A percentile compares a stretch with the other conserved stretches of the same genome.
phyloP scores from a whole-genome alignment of 1,140 invertebrate species.

The Lanistes nyassanus region DNA sequence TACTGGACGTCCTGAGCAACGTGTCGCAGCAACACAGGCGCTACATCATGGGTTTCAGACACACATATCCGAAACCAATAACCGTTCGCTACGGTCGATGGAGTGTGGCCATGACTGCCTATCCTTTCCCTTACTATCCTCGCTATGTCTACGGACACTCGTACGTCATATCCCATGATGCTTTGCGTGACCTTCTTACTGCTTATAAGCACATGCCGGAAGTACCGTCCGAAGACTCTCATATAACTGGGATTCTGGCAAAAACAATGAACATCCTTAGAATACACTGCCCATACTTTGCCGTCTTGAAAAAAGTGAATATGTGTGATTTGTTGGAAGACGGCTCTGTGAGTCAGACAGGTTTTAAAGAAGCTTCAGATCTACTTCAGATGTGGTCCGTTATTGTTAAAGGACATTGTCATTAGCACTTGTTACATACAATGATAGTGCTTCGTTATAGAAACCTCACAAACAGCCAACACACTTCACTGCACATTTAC shows the following conservation, averaged over 20 bases:
- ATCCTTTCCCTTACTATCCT: conserved; percentile 46
- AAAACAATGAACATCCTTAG: conserved; percentile 37
- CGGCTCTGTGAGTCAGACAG: background rate
- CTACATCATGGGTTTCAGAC: background rate
- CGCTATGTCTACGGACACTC: conserved; percentile 50
- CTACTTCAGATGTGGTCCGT: background rate
- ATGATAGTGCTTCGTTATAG: too few relatives aligned
- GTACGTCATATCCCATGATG: conserved; percentile 51
- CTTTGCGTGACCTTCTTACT: conserved; percentile 37
- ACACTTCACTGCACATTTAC: too few relatives aligned
- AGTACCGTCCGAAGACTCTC: conserved; percentile 65
- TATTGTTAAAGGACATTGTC: background rate
- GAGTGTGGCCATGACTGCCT: conserved; percentile 40
- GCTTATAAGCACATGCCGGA: conserved; percentile 44
- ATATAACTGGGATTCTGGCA: conserved; percentile 65
- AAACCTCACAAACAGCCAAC: too few relatives aligned
- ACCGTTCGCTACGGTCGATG: conserved; percentile 36
- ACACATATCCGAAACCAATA: background rate
- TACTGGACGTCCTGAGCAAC: background rate
- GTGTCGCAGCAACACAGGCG: background rate
- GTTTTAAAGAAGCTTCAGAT: background rate
- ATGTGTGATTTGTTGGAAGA: background rate
- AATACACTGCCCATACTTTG: conserved; percentile 21
- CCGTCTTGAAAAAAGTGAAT: too few relatives aligned
- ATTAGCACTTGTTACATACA: too few relatives aligned